phyloP scores from a whole-genome alignment of 2,888 invertebrate species.

The Drosophila yooni region DNA sequence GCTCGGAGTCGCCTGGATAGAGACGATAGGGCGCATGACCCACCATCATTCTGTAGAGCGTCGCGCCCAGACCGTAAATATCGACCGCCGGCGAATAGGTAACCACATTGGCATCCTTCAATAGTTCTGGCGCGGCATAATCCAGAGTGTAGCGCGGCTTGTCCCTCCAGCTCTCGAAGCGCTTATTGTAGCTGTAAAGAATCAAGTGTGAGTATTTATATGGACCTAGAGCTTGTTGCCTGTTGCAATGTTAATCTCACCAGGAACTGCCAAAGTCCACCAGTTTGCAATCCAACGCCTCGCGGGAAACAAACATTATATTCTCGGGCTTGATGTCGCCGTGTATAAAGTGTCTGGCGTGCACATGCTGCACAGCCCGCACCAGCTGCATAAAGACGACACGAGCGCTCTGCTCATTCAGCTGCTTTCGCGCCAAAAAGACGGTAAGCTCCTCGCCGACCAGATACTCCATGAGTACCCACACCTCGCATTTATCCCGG shows the following conservation, averaged over 20 bases:
- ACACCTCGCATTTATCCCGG: slow-evolving; percentile 93
- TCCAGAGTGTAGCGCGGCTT: slow-evolving; percentile 94
- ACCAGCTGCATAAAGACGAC: slow-evolving; percentile 92
- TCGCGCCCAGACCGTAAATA: slow-evolving; percentile 97
- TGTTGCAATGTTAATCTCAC: slow-evolving; percentile 47
- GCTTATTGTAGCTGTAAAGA: slow-evolving; percentile 66
- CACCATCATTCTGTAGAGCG: slow-evolving; percentile 90
- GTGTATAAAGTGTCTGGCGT: slow-evolving; percentile 93
- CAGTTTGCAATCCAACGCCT: slow-evolving; percentile 88
- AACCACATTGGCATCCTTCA: slow-evolving; percentile 85
- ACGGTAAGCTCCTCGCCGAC: slow-evolving; percentile 91
- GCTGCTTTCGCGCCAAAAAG: slow-evolving; percentile 12
- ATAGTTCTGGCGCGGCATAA: slow-evolving; percentile 98
- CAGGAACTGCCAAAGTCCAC: slow-evolving; percentile 98
- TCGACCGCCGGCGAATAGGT: slow-evolving; percentile 96
- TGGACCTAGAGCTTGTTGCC: not conserved
- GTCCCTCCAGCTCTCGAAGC: slow-evolving; percentile 75
- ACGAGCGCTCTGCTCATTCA: slow-evolving; percentile 93
- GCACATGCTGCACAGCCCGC: slow-evolving; percentile 93
- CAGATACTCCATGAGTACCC: slow-evolving; percentile 95
- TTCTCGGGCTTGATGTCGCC: slow-evolving; percentile 97
- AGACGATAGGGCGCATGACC: slow-evolving; percentile 93
- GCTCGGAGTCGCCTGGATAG: slow-evolving; percentile 49
- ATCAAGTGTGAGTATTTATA: not conserved
- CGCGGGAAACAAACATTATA: slow-evolving; percentile 78